phyloP scores from a whole-genome alignment of 1,140 invertebrate species.

The Apis laboriosa region DNA sequence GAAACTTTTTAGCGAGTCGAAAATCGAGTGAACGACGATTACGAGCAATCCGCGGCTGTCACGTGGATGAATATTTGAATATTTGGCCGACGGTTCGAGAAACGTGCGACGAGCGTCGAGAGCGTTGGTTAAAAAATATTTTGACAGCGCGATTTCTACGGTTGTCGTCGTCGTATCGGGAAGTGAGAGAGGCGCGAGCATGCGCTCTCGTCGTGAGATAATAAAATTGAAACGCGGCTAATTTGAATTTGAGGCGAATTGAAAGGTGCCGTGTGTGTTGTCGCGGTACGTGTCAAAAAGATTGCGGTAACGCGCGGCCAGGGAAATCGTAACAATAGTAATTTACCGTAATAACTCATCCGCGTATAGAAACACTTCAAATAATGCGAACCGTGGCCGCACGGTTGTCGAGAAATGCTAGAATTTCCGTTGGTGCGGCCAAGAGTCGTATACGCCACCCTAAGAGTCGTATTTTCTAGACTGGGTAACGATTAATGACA shows the following conservation, averaged over 20 bases:
- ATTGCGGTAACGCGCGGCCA: conserved; percentile 50
- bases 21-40: conserved; percentile 1
- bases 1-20: not conserved
- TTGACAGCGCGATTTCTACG: conserved; percentile 38
- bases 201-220: not conserved
- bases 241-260: conserved; percentile 62
- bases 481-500: conserved; percentile 20
- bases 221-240: conserved; percentile 40
- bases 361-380: conserved; percentile 61
- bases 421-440: conserved; percentile 23
- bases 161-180: conserved; percentile 23
- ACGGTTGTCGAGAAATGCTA: conserved; percentile 47
- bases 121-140: conserved; percentile 35
- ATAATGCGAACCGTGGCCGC: conserved; percentile 48
- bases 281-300: conserved; percentile 61
- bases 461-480: conserved; percentile 6
- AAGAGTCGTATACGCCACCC: not conserved
- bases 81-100: not conserved
- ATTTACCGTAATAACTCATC: conserved; percentile 64
- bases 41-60: conserved; percentile 8
- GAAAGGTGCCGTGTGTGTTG: conserved; percentile 42
- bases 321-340: conserved; percentile 62
- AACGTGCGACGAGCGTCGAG: not conserved
- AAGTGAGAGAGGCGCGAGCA: conserved; percentile 16
- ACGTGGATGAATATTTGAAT: conserved; percentile 16